A percentile compares a stretch with the other conserved stretches of the same genome.
These are phyloP conservation scores for Chaunax sp. DNA, from an alignment of 2,797 vertebrate genomes.

Conservation along the genomic window DNA sequence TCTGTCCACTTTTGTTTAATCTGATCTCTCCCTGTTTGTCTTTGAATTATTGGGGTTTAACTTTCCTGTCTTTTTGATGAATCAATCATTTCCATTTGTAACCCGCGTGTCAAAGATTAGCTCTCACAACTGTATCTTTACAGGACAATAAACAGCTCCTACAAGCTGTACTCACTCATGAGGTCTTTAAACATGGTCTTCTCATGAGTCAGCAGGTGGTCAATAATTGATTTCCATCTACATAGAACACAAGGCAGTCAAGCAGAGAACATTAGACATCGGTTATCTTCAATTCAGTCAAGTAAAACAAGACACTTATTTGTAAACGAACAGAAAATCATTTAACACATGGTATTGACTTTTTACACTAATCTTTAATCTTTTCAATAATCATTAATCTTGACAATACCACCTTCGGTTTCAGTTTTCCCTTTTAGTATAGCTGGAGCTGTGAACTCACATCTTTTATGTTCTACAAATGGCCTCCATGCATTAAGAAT, in stretches of 20 bases:
- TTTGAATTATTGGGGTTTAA: too few species aligned
- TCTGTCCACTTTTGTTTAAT: too few species aligned
- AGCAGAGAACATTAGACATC: slow-evolving; percentile 12
- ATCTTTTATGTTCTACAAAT: neutral
- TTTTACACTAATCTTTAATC: too few species aligned
- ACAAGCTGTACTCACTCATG: slow-evolving; percentile 90
- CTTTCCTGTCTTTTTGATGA: too few species aligned
- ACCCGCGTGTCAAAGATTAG: neutral
- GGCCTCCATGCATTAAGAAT: too few species aligned
- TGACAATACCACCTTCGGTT: too few species aligned
- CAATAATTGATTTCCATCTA: slow-evolving; percentile 96
- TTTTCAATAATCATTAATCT: too few species aligned
- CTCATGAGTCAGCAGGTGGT: slow-evolving; percentile 97
- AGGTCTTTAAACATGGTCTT: slow-evolving; percentile 99
- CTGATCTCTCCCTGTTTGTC: too few species aligned
- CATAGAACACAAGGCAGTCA: slow-evolving; percentile 35
- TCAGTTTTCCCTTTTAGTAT: too few species aligned
- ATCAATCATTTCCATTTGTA: too few species aligned
- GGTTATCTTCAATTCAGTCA: neutral
- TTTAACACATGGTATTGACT: neutral
- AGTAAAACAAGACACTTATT: neutral
- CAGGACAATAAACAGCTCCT: slow-evolving; percentile 1
- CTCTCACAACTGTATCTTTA: neutral
- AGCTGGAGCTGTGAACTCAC: neutral
- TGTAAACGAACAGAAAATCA: neutral